A percentile compares a stretch with the other conserved stretches of the same genome.
Evolutionary conservation across 2,888 invertebrate species (phyloP).

Genomic region (Drosophila pseudotakahashii): DNA sequence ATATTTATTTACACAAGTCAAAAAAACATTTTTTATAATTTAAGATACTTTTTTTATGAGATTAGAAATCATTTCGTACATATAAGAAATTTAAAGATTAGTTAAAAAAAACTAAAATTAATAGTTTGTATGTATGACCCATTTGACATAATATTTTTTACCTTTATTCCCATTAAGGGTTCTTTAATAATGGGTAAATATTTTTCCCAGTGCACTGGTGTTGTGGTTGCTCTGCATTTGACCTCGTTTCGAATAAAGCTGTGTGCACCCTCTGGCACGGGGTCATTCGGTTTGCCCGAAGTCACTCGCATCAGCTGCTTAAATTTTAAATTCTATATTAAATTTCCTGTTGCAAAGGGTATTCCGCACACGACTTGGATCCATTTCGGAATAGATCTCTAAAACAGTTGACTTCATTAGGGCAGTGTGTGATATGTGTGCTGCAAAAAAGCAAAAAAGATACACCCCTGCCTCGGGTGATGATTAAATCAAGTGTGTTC

Average conservation of each 20-base stretch:
- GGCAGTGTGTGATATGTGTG: constrained; percentile 3
- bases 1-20: no score
- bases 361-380: constrained; percentile 10
- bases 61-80: no score
- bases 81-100: no score
- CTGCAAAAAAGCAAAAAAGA: constrained; percentile 1
- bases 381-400: background rate
- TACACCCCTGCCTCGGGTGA: constrained; percentile 60
- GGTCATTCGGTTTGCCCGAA: constrained; percentile 39
- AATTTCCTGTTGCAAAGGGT: constrained; percentile 15
- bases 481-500: constrained; percentile 65
- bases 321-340: background rate
- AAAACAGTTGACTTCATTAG: constrained; percentile 25
- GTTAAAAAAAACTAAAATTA: no score
- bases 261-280: constrained; percentile 1
- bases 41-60: no score
- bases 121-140: no score
- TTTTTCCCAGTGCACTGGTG: constrained; percentile 16
- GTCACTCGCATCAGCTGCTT: background rate
- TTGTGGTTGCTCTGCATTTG: constrained; percentile 54
- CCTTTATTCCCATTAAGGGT: no score
- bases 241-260: constrained; percentile 68
- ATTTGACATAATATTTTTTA: no score
- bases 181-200: no score
- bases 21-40: no score